A percentile compares a stretch with the other conserved stretches of the same genome.
Evolutionary conservation across 2,888 invertebrate genomes (phyloP).

Genomic region (Chelonus formosanus): DNA sequence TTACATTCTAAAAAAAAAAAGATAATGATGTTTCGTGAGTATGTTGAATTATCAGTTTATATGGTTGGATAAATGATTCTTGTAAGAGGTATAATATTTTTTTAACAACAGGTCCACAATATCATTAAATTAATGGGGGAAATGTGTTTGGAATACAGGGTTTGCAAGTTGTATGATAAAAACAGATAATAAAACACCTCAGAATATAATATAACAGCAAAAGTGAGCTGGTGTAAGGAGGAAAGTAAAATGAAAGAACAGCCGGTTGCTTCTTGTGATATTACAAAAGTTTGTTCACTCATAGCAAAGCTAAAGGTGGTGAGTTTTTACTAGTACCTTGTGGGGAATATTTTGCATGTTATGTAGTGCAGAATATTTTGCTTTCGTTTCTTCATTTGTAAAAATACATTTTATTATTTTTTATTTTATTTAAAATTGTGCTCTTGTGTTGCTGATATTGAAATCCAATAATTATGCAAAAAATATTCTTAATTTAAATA

Average conservation of each 20-base stretch:
- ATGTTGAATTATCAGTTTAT: too few species aligned
- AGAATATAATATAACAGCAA: conserved; percentile 11
- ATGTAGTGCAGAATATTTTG: conserved; percentile 15
- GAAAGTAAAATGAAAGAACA: conserved; percentile 23
- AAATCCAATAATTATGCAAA: too few species aligned
- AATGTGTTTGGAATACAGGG: conserved; percentile 12
- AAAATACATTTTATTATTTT: not conserved
- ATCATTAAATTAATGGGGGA: not conserved
- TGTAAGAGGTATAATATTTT: too few species aligned
- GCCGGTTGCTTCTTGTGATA: conserved; percentile 38
- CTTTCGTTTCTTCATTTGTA: not conserved
- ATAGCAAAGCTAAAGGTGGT: conserved; percentile 16
- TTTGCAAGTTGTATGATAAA: conserved; percentile 32
- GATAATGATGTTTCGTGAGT: too few species aligned
- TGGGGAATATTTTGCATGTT: conserved; percentile 24
- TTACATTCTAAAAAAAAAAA: too few species aligned
- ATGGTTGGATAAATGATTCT: too few species aligned
- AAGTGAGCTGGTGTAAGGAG: not conserved
- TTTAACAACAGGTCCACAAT: too few species aligned
- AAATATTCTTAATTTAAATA: too few species aligned
- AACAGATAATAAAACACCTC: conserved; percentile 19
- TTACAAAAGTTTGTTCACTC: conserved; percentile 41
- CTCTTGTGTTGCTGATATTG: too few species aligned
- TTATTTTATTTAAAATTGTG: not conserved
- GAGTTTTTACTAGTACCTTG: conserved; percentile 21